Conservation (phyloP, 1,140 invertebrate species). For the Listronotus oregonensis region DNA sequence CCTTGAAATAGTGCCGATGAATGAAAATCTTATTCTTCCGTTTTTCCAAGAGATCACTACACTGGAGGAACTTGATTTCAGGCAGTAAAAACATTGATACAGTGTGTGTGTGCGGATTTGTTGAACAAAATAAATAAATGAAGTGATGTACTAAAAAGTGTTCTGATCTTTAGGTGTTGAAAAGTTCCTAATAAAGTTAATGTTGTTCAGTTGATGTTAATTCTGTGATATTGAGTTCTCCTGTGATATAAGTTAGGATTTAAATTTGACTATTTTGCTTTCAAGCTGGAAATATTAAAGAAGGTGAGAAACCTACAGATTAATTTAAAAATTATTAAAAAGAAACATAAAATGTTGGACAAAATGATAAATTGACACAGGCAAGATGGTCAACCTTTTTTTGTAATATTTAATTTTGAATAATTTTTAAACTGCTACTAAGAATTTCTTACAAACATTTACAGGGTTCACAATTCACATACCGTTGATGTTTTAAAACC, state of each 20-base stretch:
- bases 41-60: slow-evolving; percentile 1
- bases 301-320: slow-evolving; percentile 10
- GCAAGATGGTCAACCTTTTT: too few species aligned
- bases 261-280: slow-evolving; percentile 14
- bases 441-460: too few species aligned
- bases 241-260: slow-evolving; percentile 17
- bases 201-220: neutral
- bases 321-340: too few species aligned
- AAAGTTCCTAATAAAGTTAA: slow-evolving; percentile 18
- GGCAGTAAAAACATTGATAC: neutral
- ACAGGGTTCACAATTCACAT: too few species aligned
- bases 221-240: slow-evolving; percentile 22
- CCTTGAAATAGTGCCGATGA: slow-evolving; percentile 9
- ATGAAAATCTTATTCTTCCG: slow-evolving; percentile 1
- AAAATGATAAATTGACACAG: too few species aligned
- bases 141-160: neutral
- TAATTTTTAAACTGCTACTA: too few species aligned
- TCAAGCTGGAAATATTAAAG: slow-evolving; percentile 25
- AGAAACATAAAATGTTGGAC: too few species aligned
- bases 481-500: too few species aligned
- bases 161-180: neutral
- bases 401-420: too few species aligned
- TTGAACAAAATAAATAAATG: neutral
- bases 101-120: neutral
- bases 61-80: slow-evolving; percentile 8